Base-by-base conservation (phyloP, 1,140 invertebrate genomes). In the Rhyacophila brunnea region DNA sequence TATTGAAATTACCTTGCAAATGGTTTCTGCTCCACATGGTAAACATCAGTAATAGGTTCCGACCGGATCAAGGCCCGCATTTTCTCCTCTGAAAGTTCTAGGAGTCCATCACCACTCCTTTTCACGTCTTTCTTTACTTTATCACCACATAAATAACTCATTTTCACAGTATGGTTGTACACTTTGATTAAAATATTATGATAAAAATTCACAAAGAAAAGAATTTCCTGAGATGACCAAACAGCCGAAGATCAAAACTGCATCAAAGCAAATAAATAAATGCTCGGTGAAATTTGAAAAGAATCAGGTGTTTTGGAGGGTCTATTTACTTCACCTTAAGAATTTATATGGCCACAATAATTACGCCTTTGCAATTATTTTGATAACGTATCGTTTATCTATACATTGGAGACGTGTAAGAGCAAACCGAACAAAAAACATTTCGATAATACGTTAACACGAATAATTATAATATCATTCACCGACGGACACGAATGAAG, bases 1-100 rank as follows among this genome's bases (percentile, higher is more conserved):
- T n/a, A n/a, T n/a, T n/a, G n/a, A n/a, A 70, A 72, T 56, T 56
- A 86, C 85, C 85, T 85, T 79, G 84, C 84, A 79, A 86, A 85
- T 65, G 85, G 85, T 71, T 83, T 85, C 69, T 85, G 84, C 69
- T 86, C 85, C 66, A 86, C 83, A 70, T 84, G 80, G 72, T 86
- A 86, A 56, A 85, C 80, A 67, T 83, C 80, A 63, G 81, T 80
- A 72, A 86, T 85, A 60, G 83, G 81, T 68, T 83, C 80, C 67
- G 78, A 77, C 58, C 82, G 82, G 66, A 86, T 78, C 65, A 85
- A 75, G 68, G 72, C 78, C 52, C 77, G 75, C 61, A 86, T 72
- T 66, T 78, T 74, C 67, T 82, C 82, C 69, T 82, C 79, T 47
- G 79, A 77, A 51, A 86, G 74, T 72, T 83, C 81, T 71, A 86